Conservation (phyloP, 2,888 invertebrate genomes). For the Andricus quercusramuli region DNA sequence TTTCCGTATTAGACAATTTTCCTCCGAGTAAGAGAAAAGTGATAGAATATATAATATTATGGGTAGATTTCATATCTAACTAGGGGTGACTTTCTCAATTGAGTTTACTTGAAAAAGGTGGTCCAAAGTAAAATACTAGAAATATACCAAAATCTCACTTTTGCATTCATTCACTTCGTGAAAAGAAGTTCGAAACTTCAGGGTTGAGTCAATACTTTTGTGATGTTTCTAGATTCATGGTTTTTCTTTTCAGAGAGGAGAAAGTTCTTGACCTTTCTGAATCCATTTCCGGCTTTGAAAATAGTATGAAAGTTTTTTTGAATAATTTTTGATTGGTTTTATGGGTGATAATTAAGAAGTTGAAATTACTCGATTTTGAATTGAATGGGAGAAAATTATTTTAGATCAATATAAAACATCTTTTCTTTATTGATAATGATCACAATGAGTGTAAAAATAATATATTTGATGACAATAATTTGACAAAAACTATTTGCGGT, state of each 20-base stretch:
- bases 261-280: background rate
- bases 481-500: too few relatives aligned
- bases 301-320: background rate
- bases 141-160: background rate
- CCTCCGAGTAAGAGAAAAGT: constrained; percentile 3
- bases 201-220: background rate
- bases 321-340: background rate
- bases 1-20: constrained; percentile 64
- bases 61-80: background rate
- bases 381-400: too few relatives aligned
- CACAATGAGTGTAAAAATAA: too few relatives aligned
- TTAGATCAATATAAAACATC: too few relatives aligned
- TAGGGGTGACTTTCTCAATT: background rate
- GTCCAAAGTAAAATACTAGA: background rate
- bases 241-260: constrained; percentile 4
- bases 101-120: background rate
- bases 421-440: too few relatives aligned
- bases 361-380: too few relatives aligned
- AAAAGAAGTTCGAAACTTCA: constrained; percentile 7
- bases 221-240: background rate
- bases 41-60: background rate
- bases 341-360: too few relatives aligned
- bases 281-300: background rate
- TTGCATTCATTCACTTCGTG: background rate
- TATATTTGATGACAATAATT: too few relatives aligned